phyloP scores from a whole-genome alignment of 2,797 vertebrate genomes.

The Anguilla anguilla region DNA sequence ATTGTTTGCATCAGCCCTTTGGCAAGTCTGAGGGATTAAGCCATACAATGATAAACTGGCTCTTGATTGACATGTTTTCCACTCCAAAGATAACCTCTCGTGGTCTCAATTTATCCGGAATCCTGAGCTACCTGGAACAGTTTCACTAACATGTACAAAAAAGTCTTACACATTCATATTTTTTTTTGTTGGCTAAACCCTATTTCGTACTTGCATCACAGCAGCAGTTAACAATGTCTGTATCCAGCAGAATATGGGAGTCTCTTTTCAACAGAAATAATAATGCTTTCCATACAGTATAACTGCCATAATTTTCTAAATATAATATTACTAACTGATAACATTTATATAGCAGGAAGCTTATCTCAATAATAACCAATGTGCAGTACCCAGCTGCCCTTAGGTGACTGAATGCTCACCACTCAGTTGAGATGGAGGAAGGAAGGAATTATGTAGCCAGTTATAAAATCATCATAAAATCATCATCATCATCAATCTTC shows the following conservation, averaged over 20 bases:
- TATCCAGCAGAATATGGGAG: background rate
- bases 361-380: no score
- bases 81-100: constrained; percentile 14
- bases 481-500: no score
- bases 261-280: background rate
- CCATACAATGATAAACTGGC: constrained; percentile 9
- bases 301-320: no score
- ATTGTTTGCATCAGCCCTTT: background rate
- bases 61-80: constrained; percentile 28
- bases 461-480: no score
- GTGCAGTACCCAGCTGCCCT: background rate
- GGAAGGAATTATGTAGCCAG: background rate
- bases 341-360: no score
- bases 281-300: background rate
- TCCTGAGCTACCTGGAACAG: constrained; percentile 10
- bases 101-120: constrained; percentile 18
- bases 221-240: background rate
- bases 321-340: no score
- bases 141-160: constrained; percentile 34
- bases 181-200: background rate
- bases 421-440: background rate
- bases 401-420: background rate
- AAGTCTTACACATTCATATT: background rate
- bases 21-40: background rate
- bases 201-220: background rate